These are phyloP conservation scores for Agonopterix alstromeriana DNA, from an alignment of 2,888 invertebrate species.

Conservation along the genomic window DNA sequence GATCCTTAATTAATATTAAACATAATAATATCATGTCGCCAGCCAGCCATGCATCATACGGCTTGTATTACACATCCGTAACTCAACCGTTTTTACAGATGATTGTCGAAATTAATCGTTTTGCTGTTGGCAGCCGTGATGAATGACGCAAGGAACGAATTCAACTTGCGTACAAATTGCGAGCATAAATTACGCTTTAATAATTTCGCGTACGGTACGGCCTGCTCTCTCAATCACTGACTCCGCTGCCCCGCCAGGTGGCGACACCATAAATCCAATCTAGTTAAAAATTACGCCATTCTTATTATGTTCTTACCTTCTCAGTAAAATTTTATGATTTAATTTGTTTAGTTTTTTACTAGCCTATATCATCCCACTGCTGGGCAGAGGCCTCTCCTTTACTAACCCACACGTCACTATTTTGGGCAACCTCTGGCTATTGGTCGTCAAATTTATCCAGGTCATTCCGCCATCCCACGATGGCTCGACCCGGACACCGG, in stretches of 20 bases:
- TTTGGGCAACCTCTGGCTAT: too few relatives aligned
- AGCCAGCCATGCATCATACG: not conserved
- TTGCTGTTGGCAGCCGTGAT: slow-evolving; percentile 47
- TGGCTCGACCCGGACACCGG: too few relatives aligned
- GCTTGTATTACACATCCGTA: slow-evolving; percentile 20
- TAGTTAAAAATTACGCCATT: slow-evolving; percentile 48
- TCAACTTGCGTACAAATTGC: slow-evolving; percentile 72
- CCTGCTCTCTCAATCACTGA: slow-evolving; percentile 49
- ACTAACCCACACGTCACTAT: too few relatives aligned
- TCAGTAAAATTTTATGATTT: too few relatives aligned
- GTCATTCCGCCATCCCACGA: too few relatives aligned
- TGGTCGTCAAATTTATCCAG: too few relatives aligned
- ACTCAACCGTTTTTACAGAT: slow-evolving; percentile 48
- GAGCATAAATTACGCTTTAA: slow-evolving; percentile 73
- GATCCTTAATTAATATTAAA: too few relatives aligned
- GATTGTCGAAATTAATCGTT: slow-evolving; percentile 63
- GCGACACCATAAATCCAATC: slow-evolving; percentile 53
- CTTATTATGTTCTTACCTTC: not conserved
- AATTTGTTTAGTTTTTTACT: too few relatives aligned
- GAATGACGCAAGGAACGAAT: slow-evolving; percentile 71
- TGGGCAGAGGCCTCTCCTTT: too few relatives aligned
- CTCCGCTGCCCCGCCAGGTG: slow-evolving; percentile 49
- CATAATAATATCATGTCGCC: too few relatives aligned
- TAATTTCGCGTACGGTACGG: slow-evolving; percentile 69
- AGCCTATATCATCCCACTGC: too few relatives aligned